These are phyloP conservation scores for Lepilemur ruficaudatus DNA, from an alignment of 2,797 vertebrate genomes.

Conservation along the genomic window DNA sequence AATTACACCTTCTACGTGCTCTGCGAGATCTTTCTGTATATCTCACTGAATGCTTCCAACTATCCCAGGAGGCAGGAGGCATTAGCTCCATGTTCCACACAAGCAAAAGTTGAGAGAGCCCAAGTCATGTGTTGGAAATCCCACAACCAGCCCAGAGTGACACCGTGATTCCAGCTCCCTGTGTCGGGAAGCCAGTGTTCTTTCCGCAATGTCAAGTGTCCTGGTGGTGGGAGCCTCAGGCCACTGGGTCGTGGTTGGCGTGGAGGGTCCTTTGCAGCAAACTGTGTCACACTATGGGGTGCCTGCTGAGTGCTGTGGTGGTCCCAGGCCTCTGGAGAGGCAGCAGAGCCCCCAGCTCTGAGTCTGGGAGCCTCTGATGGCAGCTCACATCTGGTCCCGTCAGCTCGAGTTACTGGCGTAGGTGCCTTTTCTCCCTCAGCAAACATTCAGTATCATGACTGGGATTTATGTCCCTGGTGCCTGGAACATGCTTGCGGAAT, in stretches of 20 bases:
- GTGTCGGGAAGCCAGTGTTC: neutral
- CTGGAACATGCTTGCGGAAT: neutral
- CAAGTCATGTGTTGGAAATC: neutral
- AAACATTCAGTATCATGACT: neutral
- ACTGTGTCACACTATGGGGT: neutral
- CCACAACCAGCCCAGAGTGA: neutral
- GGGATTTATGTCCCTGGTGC: neutral
- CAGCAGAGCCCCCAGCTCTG: neutral
- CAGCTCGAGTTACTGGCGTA: neutral
- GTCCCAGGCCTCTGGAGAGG: neutral
- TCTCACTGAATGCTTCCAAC: neutral
- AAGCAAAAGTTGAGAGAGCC: neutral
- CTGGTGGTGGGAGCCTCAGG: neutral
- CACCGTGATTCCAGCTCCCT: neutral
- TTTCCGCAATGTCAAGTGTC: neutral
- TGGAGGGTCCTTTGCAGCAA: neutral
- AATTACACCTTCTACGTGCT: accelerated
- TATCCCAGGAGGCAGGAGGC: neutral
- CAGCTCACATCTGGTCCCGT: neutral
- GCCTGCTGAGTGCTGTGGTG: neutral
- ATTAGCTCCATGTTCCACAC: neutral
- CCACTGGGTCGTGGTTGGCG: accelerated
- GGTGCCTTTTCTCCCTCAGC: neutral
- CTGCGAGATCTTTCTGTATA: neutral
- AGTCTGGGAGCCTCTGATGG: neutral